These are phyloP conservation scores for Apotomis betuletana DNA, from an alignment of 2,888 invertebrate species.

Conservation along the genomic window DNA sequence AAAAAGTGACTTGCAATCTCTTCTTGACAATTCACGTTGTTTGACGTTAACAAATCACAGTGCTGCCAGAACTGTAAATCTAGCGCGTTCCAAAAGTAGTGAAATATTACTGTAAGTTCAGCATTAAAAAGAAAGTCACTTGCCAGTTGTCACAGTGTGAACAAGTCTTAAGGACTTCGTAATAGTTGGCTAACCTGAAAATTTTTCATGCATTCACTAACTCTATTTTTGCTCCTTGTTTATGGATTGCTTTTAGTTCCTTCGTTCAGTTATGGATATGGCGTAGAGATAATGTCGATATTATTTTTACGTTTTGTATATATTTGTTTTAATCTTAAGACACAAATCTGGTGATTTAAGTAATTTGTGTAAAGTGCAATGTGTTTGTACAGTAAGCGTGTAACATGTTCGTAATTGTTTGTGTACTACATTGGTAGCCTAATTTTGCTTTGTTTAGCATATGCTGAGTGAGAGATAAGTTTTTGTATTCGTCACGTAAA, in stretches of 20 bases:
- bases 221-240: constrained; percentile 1
- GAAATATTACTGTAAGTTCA: not conserved
- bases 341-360: constrained; percentile 67
- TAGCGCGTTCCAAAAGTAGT: not conserved
- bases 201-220: constrained; percentile 13
- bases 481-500: constrained; percentile 61
- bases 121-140: too few relatives aligned
- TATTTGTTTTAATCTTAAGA: constrained; percentile 72
- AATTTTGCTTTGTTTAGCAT: constrained; percentile 69
- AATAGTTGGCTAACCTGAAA: constrained; percentile 8
- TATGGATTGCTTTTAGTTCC: not conserved
- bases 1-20: constrained; percentile 40
- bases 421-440: constrained; percentile 52
- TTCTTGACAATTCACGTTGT: constrained; percentile 32
- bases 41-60: constrained; percentile 18
- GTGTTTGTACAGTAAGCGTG: constrained; percentile 25
- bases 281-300: constrained; percentile 69
- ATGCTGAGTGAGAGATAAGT: constrained; percentile 64
- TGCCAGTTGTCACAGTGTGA: not conserved
- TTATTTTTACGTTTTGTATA: constrained; percentile 77
- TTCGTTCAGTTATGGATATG: constrained; percentile 49
- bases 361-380: constrained; percentile 49
- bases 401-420: constrained; percentile 36
- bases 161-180: not conserved
- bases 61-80: not conserved